Evolutionary conservation across 2,888 invertebrate genomes (phyloP), one percentile per base, ranked within the genome.

Genomic region (Alentia gelatinosa): DNA sequence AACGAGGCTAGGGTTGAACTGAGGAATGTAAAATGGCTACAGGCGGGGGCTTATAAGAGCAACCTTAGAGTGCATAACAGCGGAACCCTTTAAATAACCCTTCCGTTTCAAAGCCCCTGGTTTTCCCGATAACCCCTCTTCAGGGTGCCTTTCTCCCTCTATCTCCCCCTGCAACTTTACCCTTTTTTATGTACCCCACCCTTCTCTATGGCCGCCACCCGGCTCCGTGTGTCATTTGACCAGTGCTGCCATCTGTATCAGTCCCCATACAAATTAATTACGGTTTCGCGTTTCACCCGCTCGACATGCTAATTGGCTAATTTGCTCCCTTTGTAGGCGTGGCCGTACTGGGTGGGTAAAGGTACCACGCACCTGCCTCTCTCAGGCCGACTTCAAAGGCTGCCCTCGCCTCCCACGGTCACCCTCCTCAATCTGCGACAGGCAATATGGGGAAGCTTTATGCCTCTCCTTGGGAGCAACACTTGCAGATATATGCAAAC

Each of bases 271-370:
- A 83, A 83, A 83, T 83, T 83, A 83, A 83, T 83, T 83, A 83
- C 40, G 26, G 83, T 83, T 83, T 83, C 83, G 40, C 83, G 40
- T 83, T 83, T 83, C 83, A 40, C 37, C 83, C 33, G 39, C 33
- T 39, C 40, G 83, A 83, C 83, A 83, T 83, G 40, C 83, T 83
- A 83, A 83, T 83, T 83, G 83, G 83, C 83, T 83, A 83, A 83
- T 83, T 83, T 40, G 26, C n/a, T 37, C 37, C 83, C 39, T 83
- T 83, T 83, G 35, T n/a, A 35, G 39, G 37, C 83, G 15, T 35
- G 37, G 15, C 83, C n/a, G 79, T 33, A 7, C 33, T 79, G n/a
- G 35, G 35, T n/a, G 19, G 40, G 83, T 19, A 37, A 75, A 35
- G 75, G 75, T 26, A 75, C 75, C 7, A n/a, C 37, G 68, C 68